These are phyloP conservation scores for Graphium colonna DNA, from an alignment of 2,888 invertebrate species.

Conservation along the genomic window DNA sequence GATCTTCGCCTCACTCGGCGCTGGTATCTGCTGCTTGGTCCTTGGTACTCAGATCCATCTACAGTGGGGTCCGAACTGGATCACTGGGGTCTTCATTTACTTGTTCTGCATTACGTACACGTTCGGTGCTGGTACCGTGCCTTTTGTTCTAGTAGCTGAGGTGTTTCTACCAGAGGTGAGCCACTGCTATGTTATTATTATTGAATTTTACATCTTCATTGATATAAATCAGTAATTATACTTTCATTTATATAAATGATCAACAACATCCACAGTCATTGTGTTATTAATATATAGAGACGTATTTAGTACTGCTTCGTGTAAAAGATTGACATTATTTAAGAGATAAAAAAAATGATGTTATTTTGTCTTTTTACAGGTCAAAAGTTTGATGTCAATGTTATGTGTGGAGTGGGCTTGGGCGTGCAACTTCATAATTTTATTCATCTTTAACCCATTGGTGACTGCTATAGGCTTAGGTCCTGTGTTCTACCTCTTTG, in stretches of 20 bases:
- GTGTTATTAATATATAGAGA: too few relatives aligned
- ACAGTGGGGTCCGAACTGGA: constrained; percentile 49
- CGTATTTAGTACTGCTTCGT: too few relatives aligned
- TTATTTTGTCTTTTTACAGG: constrained; percentile 34
- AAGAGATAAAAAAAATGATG: too few relatives aligned
- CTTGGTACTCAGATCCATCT: constrained; percentile 52
- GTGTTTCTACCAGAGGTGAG: constrained; percentile 55
- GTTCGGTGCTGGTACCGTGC: constrained; percentile 50
- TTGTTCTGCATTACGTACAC: constrained; percentile 41
- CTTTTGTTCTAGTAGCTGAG: constrained; percentile 50
- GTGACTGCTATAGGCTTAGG: constrained; percentile 36
- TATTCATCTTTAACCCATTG: constrained; percentile 41
- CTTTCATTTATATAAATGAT: too few relatives aligned
- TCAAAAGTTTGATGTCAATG: constrained; percentile 41
- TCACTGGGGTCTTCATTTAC: constrained; percentile 46
- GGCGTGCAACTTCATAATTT: constrained; percentile 38
- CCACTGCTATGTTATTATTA: too few relatives aligned
- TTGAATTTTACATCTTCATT: too few relatives aligned
- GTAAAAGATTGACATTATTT: too few relatives aligned
- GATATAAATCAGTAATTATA: too few relatives aligned
- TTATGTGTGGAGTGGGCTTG: constrained; percentile 44
- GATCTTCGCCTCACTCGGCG: background rate
- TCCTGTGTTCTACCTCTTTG: constrained; percentile 45
- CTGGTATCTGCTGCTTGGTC: constrained; percentile 41
- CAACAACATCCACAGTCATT: too few relatives aligned